A percentile compares a stretch with the other conserved stretches of the same genome.
Conservation (phyloP, 2,888 invertebrate genomes). For the Xanthorhoe spadicearia region DNA sequence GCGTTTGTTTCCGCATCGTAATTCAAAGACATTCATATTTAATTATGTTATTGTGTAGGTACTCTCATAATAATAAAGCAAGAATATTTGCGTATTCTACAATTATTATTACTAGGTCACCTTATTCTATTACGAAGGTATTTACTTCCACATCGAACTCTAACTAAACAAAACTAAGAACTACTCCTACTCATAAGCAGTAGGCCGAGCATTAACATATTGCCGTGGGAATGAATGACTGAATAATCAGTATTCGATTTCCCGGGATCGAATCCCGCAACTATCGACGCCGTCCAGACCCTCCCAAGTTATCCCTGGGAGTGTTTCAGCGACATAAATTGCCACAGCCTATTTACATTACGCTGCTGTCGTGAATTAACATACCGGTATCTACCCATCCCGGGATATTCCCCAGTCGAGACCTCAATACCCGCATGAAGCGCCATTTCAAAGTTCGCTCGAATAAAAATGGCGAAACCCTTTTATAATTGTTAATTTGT, state of each 20-base stretch:
- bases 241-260: slow-evolving; percentile 63
- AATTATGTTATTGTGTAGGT: too few species aligned
- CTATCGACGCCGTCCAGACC: slow-evolving; percentile 47
- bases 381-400: slow-evolving; percentile 55
- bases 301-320: slow-evolving; percentile 65
- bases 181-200: slow-evolving; percentile 1
- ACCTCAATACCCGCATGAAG: slow-evolving; percentile 64
- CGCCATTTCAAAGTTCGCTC: slow-evolving; percentile 39
- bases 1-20: too few species aligned
- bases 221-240: slow-evolving; percentile 55
- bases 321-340: slow-evolving; percentile 79
- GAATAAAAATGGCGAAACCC: slow-evolving; percentile 35
- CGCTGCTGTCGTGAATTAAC: slow-evolving; percentile 71
- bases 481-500: slow-evolving; percentile 37
- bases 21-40: too few species aligned
- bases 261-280: slow-evolving; percentile 48
- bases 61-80: too few species aligned
- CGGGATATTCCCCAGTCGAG: slow-evolving; percentile 62
- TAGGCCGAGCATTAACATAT: slow-evolving; percentile 45
- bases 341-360: slow-evolving; percentile 77
- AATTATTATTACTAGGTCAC: too few species aligned
- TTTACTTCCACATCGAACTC: neutral
- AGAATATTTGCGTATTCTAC: too few species aligned
- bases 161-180: slow-evolving; percentile 1
- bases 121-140: too few species aligned